Base-by-base conservation (phyloP, 2,888 invertebrate genomes). In the Drosophila setosimentum region DNA sequence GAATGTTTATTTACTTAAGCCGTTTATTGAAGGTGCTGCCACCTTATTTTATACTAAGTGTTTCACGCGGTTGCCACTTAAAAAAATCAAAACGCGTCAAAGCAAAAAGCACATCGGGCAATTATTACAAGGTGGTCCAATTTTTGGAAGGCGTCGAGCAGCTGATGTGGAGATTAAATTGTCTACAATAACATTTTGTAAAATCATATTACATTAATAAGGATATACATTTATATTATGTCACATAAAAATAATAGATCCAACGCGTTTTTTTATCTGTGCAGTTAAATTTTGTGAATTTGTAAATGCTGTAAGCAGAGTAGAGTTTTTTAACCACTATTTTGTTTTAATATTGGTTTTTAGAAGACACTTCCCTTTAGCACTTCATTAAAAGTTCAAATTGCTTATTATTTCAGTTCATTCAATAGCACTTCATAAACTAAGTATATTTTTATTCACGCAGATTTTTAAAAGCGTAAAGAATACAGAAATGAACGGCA, bases 231-330 rank as follows among this genome's bases (percentile, higher is more conserved):
- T 35, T 35, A 35, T 16, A 16, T 35, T 35, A 16, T 37, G 37
- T 18, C 37, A 18, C 37, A 3, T 37, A 3, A 37, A 37, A n/a
- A 8, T 8, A n/a, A n/a, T 37, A 8, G 3, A 37, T 37, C 8
- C 18, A n/a, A n/a, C 0, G 35, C 35, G 2, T 2, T n/a, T 0
- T 42, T 42, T 42, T 21, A 21, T 21, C 42, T 42, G n/a, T 42
- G 6, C 11, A n/a, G 11, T 21, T 42, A 42, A 42, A 11, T 21
- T 42, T n/a, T 0, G 96, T 42, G 13, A 42, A n/a, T n/a, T 40
- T 40, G 3, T n/a, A n/a, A 40, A 13, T 21, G 21, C 11, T 21
- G 13, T 13, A 13, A n/a, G n/a, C 8, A 3, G 3, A 18, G 18
- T 30, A 8, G 8, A 18, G 3, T 4, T 11, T 40, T 10, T 40